Evolutionary conservation across 1,140 invertebrate genomes (phyloP).

Genomic region (Pseudobourletiella spinata): DNA sequence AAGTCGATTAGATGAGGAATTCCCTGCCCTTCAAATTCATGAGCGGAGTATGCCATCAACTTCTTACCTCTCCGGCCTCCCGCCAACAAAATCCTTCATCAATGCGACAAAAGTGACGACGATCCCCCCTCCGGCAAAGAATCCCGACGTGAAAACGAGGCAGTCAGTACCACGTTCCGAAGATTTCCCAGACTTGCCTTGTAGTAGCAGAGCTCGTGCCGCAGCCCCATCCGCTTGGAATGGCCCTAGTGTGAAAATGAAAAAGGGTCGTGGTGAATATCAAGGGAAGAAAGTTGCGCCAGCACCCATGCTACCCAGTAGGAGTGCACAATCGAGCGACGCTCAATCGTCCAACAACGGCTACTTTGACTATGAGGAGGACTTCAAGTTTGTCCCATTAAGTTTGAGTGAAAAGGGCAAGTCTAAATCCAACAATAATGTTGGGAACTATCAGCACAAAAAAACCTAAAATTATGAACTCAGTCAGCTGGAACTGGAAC

Average conservation of each 20-base stretch:
- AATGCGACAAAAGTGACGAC: constrained; percentile 8
- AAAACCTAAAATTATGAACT: background rate
- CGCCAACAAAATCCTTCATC: background rate
- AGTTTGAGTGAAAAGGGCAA: constrained; percentile 11
- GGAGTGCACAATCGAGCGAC: constrained; percentile 5
- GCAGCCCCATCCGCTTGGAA: constrained; percentile 2
- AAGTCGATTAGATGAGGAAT: constrained; percentile 30
- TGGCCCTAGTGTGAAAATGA: constrained; percentile 18
- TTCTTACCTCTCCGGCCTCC: background rate
- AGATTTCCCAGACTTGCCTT: background rate
- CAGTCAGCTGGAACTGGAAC: too few species aligned
- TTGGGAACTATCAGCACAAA: background rate
- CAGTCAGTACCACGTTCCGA: background rate
- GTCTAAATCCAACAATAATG: background rate
- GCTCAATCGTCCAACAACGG: background rate
- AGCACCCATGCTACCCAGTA: constrained; percentile 7
- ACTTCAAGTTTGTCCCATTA: constrained; percentile 26
- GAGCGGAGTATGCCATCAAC: background rate
- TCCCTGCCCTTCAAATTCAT: constrained; percentile 21
- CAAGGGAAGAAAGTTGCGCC: constrained; percentile 21
- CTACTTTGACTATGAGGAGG: background rate
- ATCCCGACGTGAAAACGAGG: background rate
- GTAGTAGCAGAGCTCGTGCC: background rate
- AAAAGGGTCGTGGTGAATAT: background rate
- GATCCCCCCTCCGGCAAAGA: background rate